Evolutionary conservation across 2,113 vertebrate species (phyloP).

Genomic region (Saccopteryx leptura): DNA sequence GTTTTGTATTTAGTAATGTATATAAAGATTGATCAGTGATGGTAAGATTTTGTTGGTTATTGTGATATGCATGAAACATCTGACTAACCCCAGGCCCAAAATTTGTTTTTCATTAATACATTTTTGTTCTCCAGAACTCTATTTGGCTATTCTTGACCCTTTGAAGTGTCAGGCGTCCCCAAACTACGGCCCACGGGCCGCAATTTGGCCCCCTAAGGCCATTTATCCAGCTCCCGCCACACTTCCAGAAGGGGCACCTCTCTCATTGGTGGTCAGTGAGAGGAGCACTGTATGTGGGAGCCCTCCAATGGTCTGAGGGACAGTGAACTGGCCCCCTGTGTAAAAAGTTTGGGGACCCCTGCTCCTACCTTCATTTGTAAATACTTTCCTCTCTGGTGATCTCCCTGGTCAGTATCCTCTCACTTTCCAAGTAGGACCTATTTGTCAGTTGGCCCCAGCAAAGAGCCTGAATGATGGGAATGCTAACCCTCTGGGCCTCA

Average conservation of each 20-base stretch:
- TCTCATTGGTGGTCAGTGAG: no score
- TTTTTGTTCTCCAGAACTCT: not conserved
- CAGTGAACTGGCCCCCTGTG: no score
- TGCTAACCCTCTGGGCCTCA: not conserved
- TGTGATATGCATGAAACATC: not conserved
- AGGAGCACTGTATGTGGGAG: no score
- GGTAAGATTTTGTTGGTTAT: not conserved
- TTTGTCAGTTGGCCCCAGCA: not conserved
- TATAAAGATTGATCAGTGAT: not conserved
- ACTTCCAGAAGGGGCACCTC: no score
- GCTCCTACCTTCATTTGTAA: not conserved
- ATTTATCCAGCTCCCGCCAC: no score
- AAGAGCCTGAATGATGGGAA: not conserved
- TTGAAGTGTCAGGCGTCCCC: no score
- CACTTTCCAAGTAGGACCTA: slow-evolving; percentile 3
- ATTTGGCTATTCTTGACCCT: not conserved
- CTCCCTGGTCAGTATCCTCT: not conserved
- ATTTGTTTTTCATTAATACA: slow-evolving; percentile 20
- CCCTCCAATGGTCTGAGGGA: no score
- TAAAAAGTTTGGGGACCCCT: no score
- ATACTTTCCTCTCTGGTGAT: not conserved
- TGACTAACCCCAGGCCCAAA: not conserved
- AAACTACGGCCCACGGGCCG: no score
- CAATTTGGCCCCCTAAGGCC: no score
- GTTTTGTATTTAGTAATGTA: slow-evolving; percentile 28